Evolutionary conservation across 1,140 invertebrate species (phyloP).

Genomic region (Octopus sinensis): DNA sequence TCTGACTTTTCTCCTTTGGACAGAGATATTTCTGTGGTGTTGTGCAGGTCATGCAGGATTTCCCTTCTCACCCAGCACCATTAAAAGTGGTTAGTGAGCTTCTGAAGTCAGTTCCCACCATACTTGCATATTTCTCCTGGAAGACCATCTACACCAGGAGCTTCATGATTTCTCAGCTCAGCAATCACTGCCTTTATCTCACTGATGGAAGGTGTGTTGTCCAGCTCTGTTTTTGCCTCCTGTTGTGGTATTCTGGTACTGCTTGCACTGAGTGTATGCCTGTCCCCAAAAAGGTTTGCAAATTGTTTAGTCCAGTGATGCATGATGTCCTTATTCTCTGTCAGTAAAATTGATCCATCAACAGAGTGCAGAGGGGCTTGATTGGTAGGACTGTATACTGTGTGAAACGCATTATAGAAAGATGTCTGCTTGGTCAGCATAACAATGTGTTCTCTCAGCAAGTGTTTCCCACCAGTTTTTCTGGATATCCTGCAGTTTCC

Average conservation of each 20-base stretch:
- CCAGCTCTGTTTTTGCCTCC: background rate
- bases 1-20: background rate
- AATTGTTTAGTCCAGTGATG: background rate
- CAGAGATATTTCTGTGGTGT: background rate
- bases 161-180: background rate
- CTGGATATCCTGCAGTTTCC: background rate
- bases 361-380: background rate
- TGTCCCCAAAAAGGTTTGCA: background rate
- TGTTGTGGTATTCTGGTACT: background rate
- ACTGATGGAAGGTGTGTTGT: background rate
- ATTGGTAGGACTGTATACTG: background rate
- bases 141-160: background rate
- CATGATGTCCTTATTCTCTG: background rate
- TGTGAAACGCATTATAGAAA: background rate
- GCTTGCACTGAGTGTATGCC: background rate
- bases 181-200: background rate
- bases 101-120: background rate
- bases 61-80: background rate
- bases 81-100: background rate
- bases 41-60: background rate
- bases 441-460: background rate
- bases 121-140: background rate
- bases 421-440: background rate
- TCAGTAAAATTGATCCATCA: background rate
- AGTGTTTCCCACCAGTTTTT: background rate